Conservation (phyloP, 2,113 vertebrate species). For the Amia ocellicauda region DNA sequence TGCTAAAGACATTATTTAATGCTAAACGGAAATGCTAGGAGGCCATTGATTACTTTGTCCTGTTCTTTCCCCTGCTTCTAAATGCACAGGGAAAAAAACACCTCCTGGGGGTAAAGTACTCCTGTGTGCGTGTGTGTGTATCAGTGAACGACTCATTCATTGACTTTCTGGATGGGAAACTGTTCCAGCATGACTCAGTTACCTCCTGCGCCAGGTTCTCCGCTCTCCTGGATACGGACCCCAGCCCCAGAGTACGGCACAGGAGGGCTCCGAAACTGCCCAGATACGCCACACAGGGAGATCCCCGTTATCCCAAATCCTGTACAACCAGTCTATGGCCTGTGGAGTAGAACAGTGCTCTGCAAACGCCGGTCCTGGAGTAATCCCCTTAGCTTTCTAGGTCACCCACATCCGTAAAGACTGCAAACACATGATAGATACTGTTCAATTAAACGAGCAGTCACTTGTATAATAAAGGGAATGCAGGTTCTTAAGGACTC, state of each 20-base stretch:
- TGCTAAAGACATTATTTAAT: slow-evolving; percentile 21
- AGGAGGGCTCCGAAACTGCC: neutral
- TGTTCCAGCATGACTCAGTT: neutral
- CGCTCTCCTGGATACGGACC: neutral
- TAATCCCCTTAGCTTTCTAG: too few species aligned
- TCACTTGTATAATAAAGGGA: too few species aligned
- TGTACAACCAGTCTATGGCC: too few species aligned
- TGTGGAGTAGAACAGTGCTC: too few species aligned
- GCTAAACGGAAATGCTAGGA: slow-evolving; percentile 19
- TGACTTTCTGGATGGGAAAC: neutral
- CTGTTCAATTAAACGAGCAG: too few species aligned
- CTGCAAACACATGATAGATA: too few species aligned
- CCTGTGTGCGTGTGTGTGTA: neutral
- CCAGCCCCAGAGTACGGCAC: neutral
- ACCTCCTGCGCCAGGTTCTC: slow-evolving; percentile 1
- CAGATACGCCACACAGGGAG: too few species aligned
- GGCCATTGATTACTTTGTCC: slow-evolving; percentile 25
- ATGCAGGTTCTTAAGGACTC: too few species aligned
- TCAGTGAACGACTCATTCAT: slow-evolving; percentile 15
- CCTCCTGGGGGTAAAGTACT: slow-evolving; percentile 9
- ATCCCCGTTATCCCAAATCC: neutral
- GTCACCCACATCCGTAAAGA: too few species aligned
- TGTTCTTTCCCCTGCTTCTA: neutral
- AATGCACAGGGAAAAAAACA: slow-evolving; percentile 14
- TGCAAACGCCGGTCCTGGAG: too few species aligned